Evolutionary conservation across 2,113 vertebrate genomes (phyloP), one percentile per base, ranked within the genome.

Genomic region (Zosterops hypoxanthus): DNA sequence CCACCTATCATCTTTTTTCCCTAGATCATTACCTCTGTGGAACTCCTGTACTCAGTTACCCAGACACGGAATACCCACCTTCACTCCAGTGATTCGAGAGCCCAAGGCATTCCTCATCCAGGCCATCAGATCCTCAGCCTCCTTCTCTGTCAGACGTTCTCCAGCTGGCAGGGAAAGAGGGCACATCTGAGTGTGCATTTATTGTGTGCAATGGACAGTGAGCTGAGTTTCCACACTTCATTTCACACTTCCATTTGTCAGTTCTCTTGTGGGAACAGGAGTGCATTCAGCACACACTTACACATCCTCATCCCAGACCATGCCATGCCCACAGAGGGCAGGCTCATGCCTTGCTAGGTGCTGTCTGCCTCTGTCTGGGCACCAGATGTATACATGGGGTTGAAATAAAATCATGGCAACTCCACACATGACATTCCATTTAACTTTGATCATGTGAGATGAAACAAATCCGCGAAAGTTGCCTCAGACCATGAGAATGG

Each of bases 61-160:
- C 42, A 25, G 60, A 28, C 31, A 36, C n/a, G 47, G 42, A 60
- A 87, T 8, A 63, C 96, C 78, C 65, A 99, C 99, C 98, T 99
- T 99, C 82, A 99, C 98, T 34, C 98, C 98, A 33, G 98, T 97
- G 85, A 99, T 98, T 23, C 98, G 97, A 23, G 98, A 95, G 47
- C 98, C 99, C 66, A 99, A 98, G 2, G 91, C 95, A 29, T 99
- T 99, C 91, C 98, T 99, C 98, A 99, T 99, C 99, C 99, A 99
- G 60, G 99, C 98, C 94, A 99, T 98, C 57, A 99, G 98, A 88
- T 99, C 98, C 33, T 99, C 99, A 1, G 98, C 94, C 53, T 99
- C 98, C 82, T 98, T 97, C 96, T 99, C 98, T 0, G 98, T 97
- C 82, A 99, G 98, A 44, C 98, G 97, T 90, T 99, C 99, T 4